A percentile compares a stretch with the other conserved stretches of the same genome.
These are phyloP conservation scores for Psammodynastes pulverulentus DNA, from an alignment of 2,113 vertebrate genomes.

Conservation along the genomic window DNA sequence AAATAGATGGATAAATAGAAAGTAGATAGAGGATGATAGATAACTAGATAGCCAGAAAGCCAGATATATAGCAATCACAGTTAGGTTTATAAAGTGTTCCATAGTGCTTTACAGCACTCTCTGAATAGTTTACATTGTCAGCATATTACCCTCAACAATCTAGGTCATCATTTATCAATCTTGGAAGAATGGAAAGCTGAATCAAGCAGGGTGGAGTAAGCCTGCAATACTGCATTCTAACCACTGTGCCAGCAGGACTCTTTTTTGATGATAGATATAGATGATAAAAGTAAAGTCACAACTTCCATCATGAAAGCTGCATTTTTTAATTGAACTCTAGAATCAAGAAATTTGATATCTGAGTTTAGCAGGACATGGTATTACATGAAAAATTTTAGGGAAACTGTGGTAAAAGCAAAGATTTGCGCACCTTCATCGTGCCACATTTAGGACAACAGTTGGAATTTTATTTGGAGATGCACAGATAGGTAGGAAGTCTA, in stretches of 20 bases:
- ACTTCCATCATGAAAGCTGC: not conserved
- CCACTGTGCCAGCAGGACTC: not conserved
- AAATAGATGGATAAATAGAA: not conserved
- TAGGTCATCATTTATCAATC: too few species aligned
- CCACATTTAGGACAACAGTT: constrained; percentile 40
- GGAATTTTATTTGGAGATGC: constrained; percentile 9
- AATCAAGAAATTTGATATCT: not conserved
- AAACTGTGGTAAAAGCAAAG: not conserved
- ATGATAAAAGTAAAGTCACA: not conserved
- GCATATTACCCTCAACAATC: too few species aligned
- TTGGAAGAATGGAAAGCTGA: not conserved
- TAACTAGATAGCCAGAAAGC: too few species aligned
- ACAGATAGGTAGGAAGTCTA: not conserved
- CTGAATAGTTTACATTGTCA: too few species aligned
- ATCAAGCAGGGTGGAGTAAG: not conserved
- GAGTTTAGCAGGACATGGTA: not conserved
- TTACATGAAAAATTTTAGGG: not conserved
- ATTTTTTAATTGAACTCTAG: not conserved
- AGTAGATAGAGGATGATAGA: too few species aligned
- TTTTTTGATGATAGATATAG: not conserved
- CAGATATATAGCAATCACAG: too few species aligned
- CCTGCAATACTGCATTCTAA: not conserved
- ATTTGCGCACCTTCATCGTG: constrained; percentile 1
- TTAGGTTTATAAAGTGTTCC: too few species aligned
- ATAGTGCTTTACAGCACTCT: too few species aligned